A percentile compares a stretch with the other conserved stretches of the same genome.
phyloP scores from a whole-genome alignment of 2,797 vertebrate genomes.

The Orestias chungarensis region DNA sequence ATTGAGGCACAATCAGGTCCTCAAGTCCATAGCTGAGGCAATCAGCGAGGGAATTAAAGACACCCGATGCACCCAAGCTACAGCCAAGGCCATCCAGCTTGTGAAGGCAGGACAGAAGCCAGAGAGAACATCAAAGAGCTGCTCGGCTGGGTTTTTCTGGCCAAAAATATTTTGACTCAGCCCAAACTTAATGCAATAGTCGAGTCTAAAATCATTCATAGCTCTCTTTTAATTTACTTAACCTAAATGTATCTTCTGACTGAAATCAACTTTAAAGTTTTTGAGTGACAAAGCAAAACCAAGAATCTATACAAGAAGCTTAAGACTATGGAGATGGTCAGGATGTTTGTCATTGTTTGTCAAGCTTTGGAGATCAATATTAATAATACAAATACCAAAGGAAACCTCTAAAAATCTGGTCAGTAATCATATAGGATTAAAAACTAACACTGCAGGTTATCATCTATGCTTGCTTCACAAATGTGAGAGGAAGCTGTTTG shows the following conservation, averaged over 20 bases:
- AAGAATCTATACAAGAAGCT: neutral
- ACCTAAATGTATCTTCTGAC: neutral
- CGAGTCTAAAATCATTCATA: neutral
- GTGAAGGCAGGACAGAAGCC: no score
- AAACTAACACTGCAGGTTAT: neutral
- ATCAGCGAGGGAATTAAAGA: no score
- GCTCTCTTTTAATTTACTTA: neutral
- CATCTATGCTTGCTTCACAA: neutral
- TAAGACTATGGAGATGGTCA: neutral
- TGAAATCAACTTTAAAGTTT: neutral
- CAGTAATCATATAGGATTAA: neutral
- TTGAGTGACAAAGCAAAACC: neutral
- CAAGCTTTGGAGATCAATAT: neutral
- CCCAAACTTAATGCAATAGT: neutral
- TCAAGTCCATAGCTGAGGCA: no score
- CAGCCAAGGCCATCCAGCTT: no score
- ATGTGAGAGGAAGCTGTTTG: neutral
- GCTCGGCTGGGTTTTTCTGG: no score
- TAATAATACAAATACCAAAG: neutral
- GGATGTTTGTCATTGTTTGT: neutral
- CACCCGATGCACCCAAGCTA: no score
- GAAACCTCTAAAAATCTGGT: neutral
- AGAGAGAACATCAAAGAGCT: no score
- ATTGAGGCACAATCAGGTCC: no score
- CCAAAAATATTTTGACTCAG: neutral